phyloP scores from a whole-genome alignment of 2,888 invertebrate species.

The Hipparchia sbordonii region DNA sequence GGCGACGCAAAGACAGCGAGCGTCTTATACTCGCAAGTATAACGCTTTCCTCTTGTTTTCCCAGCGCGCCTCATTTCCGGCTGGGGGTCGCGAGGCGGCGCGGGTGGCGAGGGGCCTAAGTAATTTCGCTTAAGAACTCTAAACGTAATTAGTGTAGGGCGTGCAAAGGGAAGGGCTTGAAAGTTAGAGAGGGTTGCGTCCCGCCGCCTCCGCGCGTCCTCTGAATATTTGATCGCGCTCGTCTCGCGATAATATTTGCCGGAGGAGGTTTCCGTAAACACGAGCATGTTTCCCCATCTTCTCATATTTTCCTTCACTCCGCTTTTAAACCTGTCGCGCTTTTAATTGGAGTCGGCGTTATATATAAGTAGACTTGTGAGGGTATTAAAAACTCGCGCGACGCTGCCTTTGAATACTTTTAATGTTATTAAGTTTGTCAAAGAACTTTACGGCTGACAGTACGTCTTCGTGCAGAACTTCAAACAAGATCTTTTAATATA shows the following conservation, averaged over 20 bases:
- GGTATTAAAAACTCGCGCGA: constrained; percentile 79
- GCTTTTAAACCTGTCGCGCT: constrained; percentile 76
- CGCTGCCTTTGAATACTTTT: constrained; percentile 72
- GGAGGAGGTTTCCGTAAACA: constrained; percentile 81
- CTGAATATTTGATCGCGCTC: constrained; percentile 81
- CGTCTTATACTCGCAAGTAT: constrained; percentile 61
- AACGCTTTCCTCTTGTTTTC: constrained; percentile 82
- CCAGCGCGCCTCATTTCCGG: constrained; percentile 82
- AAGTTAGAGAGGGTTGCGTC: constrained; percentile 84
- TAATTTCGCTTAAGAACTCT: constrained; percentile 87
- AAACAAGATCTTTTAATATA: constrained; percentile 45
- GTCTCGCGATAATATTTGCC: constrained; percentile 82
- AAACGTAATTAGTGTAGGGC: constrained; percentile 87
- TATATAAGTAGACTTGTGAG: constrained; percentile 78
- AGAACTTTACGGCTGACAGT: constrained; percentile 58
- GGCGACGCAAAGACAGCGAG: constrained; percentile 76
- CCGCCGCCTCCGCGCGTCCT: constrained; percentile 69
- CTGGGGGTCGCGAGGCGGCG: constrained; percentile 67
- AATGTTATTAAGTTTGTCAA: constrained; percentile 72
- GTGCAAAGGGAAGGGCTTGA: constrained; percentile 85
- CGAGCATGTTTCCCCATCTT: constrained; percentile 74
- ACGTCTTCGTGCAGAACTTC: constrained; percentile 34
- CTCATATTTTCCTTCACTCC: constrained; percentile 73
- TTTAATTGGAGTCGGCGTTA: constrained; percentile 78
- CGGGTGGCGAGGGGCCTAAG: constrained; percentile 84